These are phyloP conservation scores for Sinopyrophorus schimmeli DNA, from an alignment of 2,888 invertebrate species.

Conservation along the genomic window DNA sequence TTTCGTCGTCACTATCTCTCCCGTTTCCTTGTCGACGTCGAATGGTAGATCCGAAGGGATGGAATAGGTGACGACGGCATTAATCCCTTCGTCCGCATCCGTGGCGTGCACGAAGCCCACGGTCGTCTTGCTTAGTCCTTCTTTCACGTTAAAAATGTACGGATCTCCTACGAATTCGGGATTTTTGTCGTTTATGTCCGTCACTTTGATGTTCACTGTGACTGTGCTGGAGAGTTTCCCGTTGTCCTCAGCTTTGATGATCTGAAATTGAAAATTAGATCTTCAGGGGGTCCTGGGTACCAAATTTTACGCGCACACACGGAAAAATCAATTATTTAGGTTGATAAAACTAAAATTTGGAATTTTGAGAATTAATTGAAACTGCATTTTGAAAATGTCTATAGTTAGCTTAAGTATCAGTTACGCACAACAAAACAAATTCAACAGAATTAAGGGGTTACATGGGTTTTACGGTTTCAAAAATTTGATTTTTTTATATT, in stretches of 20 bases:
- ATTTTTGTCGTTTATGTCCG: constrained; percentile 91
- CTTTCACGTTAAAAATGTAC: constrained; percentile 80
- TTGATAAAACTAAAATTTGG: background rate
- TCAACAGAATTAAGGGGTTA: no score
- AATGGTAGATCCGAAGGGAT: constrained; percentile 80
- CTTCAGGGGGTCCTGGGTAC: no score
- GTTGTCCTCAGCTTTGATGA: constrained; percentile 83
- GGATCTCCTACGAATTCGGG: constrained; percentile 84
- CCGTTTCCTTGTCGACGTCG: constrained; percentile 75
- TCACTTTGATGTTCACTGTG: constrained; percentile 85
- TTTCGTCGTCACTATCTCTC: constrained; percentile 74
- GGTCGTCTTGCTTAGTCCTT: constrained; percentile 64
- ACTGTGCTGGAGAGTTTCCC: constrained; percentile 81
- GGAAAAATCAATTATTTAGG: background rate
- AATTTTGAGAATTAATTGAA: background rate
- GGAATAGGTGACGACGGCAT: constrained; percentile 79
- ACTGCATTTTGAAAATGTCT: background rate
- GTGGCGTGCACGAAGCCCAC: constrained; percentile 84
- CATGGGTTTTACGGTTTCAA: no score
- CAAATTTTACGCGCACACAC: no score
- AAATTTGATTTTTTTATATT: no score
- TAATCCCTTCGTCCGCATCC: constrained; percentile 84
- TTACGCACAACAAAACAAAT: no score
- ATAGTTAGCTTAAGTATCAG: no score
- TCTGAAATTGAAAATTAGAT: constrained; percentile 57